These are phyloP conservation scores for Dryobates pubescens DNA, from an alignment of 2,797 vertebrate species.

Conservation along the genomic window DNA sequence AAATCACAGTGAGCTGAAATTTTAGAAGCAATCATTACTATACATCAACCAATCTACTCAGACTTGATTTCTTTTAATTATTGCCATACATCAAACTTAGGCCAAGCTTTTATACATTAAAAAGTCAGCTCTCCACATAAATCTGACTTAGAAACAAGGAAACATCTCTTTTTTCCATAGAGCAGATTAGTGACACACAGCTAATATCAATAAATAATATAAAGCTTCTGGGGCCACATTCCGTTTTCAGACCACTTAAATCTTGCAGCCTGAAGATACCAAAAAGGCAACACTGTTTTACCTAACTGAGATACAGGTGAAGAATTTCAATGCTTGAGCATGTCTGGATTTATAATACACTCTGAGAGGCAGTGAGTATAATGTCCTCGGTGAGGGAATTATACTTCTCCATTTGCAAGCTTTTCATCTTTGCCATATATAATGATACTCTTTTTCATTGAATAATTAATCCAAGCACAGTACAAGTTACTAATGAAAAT, in stretches of 20 bases:
- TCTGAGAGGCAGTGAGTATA: not conserved
- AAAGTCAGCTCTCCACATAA: not conserved
- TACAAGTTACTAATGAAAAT: not conserved
- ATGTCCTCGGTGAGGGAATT: not conserved
- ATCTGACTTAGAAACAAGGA: not conserved
- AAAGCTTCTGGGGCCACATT: not conserved
- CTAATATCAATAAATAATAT: not conserved
- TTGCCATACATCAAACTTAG: not conserved
- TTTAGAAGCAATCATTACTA: not conserved
- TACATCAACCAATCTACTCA: not conserved
- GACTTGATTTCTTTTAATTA: not conserved
- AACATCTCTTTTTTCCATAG: not conserved
- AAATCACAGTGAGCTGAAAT: not conserved
- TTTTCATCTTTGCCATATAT: constrained; percentile 3
- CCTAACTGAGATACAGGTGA: not conserved
- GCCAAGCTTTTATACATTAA: not conserved
- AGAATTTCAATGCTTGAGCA: not conserved
- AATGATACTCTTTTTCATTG: constrained; percentile 1
- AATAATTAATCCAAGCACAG: constrained; percentile 34
- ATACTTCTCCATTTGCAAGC: not conserved
- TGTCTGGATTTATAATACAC: not conserved
- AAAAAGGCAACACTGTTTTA: not conserved
- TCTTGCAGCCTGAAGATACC: not conserved
- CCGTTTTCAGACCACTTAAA: not conserved
- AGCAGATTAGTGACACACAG: not conserved